phyloP scores from a whole-genome alignment of 2,888 invertebrate genomes.

The Ashinkailepas kermadecensis region DNA sequence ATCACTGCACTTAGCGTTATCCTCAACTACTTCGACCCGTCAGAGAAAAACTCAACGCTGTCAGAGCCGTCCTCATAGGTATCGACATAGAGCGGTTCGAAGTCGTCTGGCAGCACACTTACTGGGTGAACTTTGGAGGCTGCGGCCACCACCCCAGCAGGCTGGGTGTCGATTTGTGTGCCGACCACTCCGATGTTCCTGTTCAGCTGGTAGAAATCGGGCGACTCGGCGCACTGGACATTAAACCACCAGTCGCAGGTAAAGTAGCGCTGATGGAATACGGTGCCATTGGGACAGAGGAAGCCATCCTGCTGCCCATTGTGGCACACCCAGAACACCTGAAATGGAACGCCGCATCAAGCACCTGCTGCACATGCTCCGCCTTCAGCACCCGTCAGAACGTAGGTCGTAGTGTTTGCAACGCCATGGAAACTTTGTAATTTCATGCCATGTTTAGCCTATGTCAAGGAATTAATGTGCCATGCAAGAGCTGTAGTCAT shows the following conservation, averaged over 20 bases:
- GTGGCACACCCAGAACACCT: slow-evolving; percentile 8
- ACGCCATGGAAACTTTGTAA: no score
- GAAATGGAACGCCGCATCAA: not conserved
- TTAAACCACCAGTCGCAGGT: slow-evolving; percentile 18
- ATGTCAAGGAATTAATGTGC: no score
- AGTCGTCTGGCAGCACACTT: not conserved
- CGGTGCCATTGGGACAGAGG: not conserved
- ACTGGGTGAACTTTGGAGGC: not conserved
- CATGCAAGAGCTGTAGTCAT: no score
- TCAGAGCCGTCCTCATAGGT: not conserved
- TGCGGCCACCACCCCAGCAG: not conserved
- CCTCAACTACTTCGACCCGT: not conserved
- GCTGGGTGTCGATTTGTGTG: not conserved
- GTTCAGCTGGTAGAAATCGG: slow-evolving; percentile 10
- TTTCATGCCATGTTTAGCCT: no score
- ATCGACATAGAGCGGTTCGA: not conserved
- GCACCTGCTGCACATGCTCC: no score
- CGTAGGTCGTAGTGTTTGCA: no score
- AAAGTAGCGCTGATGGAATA: not conserved
- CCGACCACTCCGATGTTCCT: slow-evolving; percentile 1
- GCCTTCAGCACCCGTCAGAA: no score
- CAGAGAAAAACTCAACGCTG: not conserved
- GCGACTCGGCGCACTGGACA: not conserved
- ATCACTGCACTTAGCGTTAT: not conserved
- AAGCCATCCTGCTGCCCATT: slow-evolving; percentile 5